These are phyloP conservation scores for Drosophila tropicalis DNA, from an alignment of 1,140 invertebrate genomes.

Conservation along the genomic window DNA sequence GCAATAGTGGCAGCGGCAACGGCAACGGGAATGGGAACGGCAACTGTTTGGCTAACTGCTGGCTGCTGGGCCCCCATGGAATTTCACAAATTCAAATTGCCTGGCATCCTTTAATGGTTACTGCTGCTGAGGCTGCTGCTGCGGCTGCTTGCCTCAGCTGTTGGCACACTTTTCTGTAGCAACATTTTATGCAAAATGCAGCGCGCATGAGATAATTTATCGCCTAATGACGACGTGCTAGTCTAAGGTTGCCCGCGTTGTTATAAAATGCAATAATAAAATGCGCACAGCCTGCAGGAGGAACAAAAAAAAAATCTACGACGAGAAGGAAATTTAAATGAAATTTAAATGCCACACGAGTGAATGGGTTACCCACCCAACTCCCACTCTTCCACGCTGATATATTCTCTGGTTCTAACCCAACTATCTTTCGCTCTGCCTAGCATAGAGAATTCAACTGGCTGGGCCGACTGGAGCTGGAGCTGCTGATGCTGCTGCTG, in stretches of 20 bases:
- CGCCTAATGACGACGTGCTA: slow-evolving; percentile 80
- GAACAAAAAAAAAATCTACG: slow-evolving; percentile 10
- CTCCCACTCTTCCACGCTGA: neutral
- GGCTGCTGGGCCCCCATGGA: slow-evolving; percentile 55
- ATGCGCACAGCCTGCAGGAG: slow-evolving; percentile 46
- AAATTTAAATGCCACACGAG: slow-evolving; percentile 71
- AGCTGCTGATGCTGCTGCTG: slow-evolving; percentile 28
- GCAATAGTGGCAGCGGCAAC: slow-evolving; percentile 30
- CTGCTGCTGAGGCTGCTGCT: slow-evolving; percentile 33
- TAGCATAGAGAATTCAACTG: slow-evolving; percentile 62
- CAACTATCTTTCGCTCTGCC: slow-evolving; percentile 21
- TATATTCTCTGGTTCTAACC: slow-evolving; percentile 3
- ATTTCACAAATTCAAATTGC: slow-evolving; percentile 81
- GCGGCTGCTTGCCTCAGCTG: slow-evolving; percentile 44
- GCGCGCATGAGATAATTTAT: slow-evolving; percentile 77
- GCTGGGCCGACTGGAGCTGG: slow-evolving; percentile 6
- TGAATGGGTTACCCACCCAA: slow-evolving; percentile 24
- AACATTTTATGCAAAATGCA: slow-evolving; percentile 78
- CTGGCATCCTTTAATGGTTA: slow-evolving; percentile 73
- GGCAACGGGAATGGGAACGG: slow-evolving; percentile 35
- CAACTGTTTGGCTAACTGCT: slow-evolving; percentile 28
- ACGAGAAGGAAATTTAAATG: slow-evolving; percentile 62
- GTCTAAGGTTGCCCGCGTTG: slow-evolving; percentile 73
- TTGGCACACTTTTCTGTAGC: slow-evolving; percentile 73
- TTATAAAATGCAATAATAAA: slow-evolving; percentile 74